These are phyloP conservation scores for Lepidostoma basale DNA, from an alignment of 1,140 invertebrate species.

Conservation along the genomic window DNA sequence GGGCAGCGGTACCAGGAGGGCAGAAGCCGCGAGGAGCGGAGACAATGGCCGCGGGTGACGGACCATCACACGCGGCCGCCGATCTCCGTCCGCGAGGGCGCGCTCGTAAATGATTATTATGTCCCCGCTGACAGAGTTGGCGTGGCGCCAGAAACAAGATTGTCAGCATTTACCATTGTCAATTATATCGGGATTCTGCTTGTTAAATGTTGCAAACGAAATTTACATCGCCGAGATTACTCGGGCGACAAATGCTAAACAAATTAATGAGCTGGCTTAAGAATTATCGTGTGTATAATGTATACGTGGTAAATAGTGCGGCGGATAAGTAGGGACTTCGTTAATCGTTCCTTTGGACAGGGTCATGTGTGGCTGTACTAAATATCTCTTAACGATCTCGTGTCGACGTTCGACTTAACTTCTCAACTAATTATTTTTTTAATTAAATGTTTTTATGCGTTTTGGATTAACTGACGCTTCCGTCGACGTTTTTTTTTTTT, in stretches of 20 bases:
- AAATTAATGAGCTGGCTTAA: conserved; percentile 20
- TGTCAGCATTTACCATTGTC: conserved; percentile 35
- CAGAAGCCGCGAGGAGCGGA: neutral
- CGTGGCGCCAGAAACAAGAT: conserved; percentile 7
- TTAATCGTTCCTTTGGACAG: neutral
- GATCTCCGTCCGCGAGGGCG: conserved; percentile 2
- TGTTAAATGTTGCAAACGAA: conserved; percentile 19
- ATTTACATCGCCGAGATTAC: conserved; percentile 24
- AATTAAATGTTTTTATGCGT: neutral
- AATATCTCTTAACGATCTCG: conserved; percentile 9
- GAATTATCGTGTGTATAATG: conserved; percentile 1
- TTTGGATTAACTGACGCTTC: neutral
- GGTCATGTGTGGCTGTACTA: neutral
- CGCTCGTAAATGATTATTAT: conserved; percentile 26
- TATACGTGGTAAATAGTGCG: neutral
- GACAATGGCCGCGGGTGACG: neutral
- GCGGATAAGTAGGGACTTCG: neutral
- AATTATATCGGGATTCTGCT: conserved; percentile 28
- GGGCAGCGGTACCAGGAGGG: neutral
- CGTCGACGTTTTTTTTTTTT: conserved; percentile 9
- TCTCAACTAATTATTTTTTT: conserved; percentile 6
- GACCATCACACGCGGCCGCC: conserved; percentile 21
- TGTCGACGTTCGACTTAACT: conserved; percentile 7
- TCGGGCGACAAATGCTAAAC: conserved; percentile 9
- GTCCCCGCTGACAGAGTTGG: conserved; percentile 22